These are phyloP conservation scores for Apocheima hispidaria DNA, from an alignment of 2,888 invertebrate species.

Conservation along the genomic window DNA sequence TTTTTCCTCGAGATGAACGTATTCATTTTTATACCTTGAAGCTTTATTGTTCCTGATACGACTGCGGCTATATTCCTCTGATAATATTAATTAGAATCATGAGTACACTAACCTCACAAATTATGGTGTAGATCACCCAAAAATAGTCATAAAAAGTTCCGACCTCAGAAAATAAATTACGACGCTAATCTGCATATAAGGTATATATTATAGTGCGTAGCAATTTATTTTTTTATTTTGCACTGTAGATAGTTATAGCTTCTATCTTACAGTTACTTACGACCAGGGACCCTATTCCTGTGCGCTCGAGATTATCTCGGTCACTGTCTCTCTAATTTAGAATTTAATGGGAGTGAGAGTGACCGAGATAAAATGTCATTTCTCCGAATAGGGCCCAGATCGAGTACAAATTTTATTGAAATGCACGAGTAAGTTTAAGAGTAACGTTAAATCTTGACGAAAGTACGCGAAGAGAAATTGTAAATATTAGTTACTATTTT, in stretches of 20 bases:
- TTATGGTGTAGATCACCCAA: slow-evolving; percentile 2
- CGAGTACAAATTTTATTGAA: slow-evolving; percentile 16
- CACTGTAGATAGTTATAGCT: slow-evolving; percentile 42
- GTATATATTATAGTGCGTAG: slow-evolving; percentile 17
- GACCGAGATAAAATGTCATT: too few relatives aligned
- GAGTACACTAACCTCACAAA: slow-evolving; percentile 2
- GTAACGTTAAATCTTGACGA: slow-evolving; percentile 58
- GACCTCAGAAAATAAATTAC: too few relatives aligned
- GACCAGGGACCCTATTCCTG: too few relatives aligned
- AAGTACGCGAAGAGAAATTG: slow-evolving; percentile 57
- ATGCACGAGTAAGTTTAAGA: slow-evolving; percentile 31
- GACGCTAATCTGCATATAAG: slow-evolving; percentile 37
- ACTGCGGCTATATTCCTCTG: too few relatives aligned
- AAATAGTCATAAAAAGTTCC: slow-evolving; percentile 22
- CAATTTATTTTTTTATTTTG: slow-evolving; percentile 41
- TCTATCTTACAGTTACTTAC: slow-evolving; percentile 49
- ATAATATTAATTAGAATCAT: too few relatives aligned
- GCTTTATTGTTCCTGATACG: too few relatives aligned
- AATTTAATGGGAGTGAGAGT: too few relatives aligned
- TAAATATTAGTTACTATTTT: slow-evolving; percentile 45
- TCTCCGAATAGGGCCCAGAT: too few relatives aligned
- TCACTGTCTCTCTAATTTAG: too few relatives aligned
- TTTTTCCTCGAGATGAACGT: too few relatives aligned
- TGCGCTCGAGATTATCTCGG: too few relatives aligned
- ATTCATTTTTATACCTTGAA: too few relatives aligned